Evolutionary conservation across 2,797 vertebrate genomes (phyloP), one percentile per base, ranked within the genome.

Genomic region (Epinephelus awoara): DNA sequence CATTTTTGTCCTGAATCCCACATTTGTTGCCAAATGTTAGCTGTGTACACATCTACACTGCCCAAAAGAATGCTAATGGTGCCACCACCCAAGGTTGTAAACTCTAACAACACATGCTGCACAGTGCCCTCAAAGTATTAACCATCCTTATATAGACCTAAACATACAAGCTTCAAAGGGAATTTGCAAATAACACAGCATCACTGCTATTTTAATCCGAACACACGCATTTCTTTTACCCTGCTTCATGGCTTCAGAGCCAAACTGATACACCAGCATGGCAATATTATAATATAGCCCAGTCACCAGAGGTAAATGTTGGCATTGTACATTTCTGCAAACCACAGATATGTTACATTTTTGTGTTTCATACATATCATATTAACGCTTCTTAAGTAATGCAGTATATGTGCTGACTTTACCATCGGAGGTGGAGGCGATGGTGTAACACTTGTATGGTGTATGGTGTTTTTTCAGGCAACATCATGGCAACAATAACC

Each of bases 81-180:
- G 58, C 61, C 59, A 19, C 40, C 11, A 67, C 29, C 2, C 1
- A 0, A 56, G 25, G 34, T 38, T 63, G 4, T 15, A 66, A 47
- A 74, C 6, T 38, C 63, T 27, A 27, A 61, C 13, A 62, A 51
- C 54, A 40, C 25, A 67, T 52, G 19, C 44, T 56, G 50, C n/a
- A 40, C 21, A 3, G 40, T 49, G 59, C 29, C 10, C 19, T 42
- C 19, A 27, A 18, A 25, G 44, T 65, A 11, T 42, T 29, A 6
- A 18, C 3, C 6, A 9, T 52, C 59, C 61, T 59, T 18, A 57
- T 29, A 56, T 6, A 55, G 17, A 67, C 15, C 7, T 42, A 10
- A 40, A 40, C 4, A 64, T n/a, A 82, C 17, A 14, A 52, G 61
- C 29, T 80, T 56, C 15, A 72, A 46, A 27, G 12, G 8, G 57